Percentiles rank a stretch among this genome's conserved stretches.
These are phyloP conservation scores for Ancistrus triradiatus DNA, from an alignment of 2,113 vertebrate species.

Conservation along the genomic window DNA sequence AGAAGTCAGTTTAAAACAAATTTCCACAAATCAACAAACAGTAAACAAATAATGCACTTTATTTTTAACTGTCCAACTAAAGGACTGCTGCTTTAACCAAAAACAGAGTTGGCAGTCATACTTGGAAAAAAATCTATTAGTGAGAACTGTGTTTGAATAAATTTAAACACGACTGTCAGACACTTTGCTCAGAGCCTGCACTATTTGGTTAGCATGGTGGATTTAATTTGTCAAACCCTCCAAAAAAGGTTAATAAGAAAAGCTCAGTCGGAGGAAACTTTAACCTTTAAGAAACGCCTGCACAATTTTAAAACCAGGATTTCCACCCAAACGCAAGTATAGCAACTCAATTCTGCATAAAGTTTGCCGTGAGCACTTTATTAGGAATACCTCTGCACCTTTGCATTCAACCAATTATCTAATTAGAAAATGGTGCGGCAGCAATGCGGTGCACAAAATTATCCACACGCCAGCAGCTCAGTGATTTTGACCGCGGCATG, in stretches of 20 bases:
- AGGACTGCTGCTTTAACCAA: too few relatives aligned
- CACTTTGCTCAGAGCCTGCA: slow-evolving; percentile 41
- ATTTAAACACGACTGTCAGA: slow-evolving; percentile 61
- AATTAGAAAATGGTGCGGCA: slow-evolving; percentile 7
- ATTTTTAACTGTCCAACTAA: too few relatives aligned
- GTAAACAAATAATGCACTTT: too few relatives aligned
- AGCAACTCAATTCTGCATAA: slow-evolving; percentile 35
- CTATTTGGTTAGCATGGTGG: slow-evolving; percentile 58
- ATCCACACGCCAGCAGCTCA: too few relatives aligned
- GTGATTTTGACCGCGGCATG: too few relatives aligned
- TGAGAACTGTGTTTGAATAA: slow-evolving; percentile 57
- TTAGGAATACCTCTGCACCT: slow-evolving; percentile 34
- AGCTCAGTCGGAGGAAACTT: slow-evolving; percentile 37
- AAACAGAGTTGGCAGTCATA: too few relatives aligned
- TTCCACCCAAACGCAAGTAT: slow-evolving; percentile 36
- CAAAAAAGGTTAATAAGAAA: slow-evolving; percentile 56
- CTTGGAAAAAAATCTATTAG: slow-evolving; percentile 45
- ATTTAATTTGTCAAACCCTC: slow-evolving; percentile 63
- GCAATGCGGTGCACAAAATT: too few relatives aligned
- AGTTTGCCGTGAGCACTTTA: slow-evolving; percentile 26
- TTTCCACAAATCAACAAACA: too few relatives aligned
- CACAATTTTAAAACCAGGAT: slow-evolving; percentile 47
- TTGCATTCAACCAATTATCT: slow-evolving; percentile 43
- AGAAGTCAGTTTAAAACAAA: too few relatives aligned
- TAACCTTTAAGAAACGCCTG: slow-evolving; percentile 57